A percentile compares a stretch with the other conserved stretches of the same genome.
Evolutionary conservation across 2,113 vertebrate species (phyloP).

Genomic region (Mystacornis crossleyi): DNA sequence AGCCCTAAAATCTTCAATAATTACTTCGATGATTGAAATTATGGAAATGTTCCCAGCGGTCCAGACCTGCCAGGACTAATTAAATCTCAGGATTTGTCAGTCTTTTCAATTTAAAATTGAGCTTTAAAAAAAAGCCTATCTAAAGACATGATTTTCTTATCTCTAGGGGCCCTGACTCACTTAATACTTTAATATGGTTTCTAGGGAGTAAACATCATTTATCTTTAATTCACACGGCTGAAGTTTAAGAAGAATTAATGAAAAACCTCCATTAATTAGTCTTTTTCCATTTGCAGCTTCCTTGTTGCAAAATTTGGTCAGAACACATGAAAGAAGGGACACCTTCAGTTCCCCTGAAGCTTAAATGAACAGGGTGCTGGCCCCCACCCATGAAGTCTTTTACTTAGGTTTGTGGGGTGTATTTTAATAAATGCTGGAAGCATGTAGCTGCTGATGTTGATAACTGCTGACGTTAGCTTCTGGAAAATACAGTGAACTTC

Average conservation of each 20-base stretch:
- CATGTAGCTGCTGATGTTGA: neutral
- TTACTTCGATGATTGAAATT: conserved; percentile 4
- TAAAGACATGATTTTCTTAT: neutral
- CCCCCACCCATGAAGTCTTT: neutral
- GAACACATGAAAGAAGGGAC: neutral
- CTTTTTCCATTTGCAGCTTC: neutral
- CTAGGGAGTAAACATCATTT: neutral
- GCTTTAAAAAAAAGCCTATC: neutral
- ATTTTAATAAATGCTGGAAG: neutral
- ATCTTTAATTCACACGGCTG: neutral
- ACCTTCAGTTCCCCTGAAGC: neutral
- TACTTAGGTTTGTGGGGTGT: neutral
- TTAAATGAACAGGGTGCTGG: neutral
- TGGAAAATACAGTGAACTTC: neutral
- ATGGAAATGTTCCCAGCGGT: neutral
- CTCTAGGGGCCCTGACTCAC: neutral
- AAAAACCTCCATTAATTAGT: neutral
- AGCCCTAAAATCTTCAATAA: neutral
- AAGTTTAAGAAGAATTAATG: neutral
- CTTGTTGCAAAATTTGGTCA: neutral
- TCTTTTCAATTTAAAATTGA: conserved; percentile 2
- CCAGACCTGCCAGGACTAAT: conserved; percentile 29
- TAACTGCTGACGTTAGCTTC: neutral
- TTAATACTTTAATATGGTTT: neutral
- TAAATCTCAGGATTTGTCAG: neutral